Base-by-base conservation (phyloP, 2,888 invertebrate genomes). In the Melinaea marsaeus region DNA sequence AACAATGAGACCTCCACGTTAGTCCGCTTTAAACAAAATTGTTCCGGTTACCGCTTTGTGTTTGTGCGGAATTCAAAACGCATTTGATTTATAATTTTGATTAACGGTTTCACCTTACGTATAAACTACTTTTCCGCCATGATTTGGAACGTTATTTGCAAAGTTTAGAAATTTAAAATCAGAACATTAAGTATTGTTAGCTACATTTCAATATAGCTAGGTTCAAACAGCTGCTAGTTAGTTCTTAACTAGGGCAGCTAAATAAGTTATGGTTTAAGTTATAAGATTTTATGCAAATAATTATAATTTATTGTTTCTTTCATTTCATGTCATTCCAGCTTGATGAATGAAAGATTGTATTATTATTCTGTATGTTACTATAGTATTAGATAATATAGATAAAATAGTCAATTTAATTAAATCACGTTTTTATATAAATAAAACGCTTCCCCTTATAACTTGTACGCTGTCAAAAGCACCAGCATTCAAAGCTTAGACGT, bases 81-180 rank as follows among this genome's bases (percentile, higher is more conserved):
- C 47, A 64, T 62, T 64, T 64, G 62, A 64, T 67, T 67, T 67
- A 66, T 63, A 63, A 61, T 66, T 66, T 66, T 66, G 66, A 66
- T 66, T 66, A 63, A 66, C 66, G 63, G 61, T 45, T 58, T 61
- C 58, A 66, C 66, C 63, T 66, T 51, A 11, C 59, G 55, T 48
- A 63, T 59, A 59, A 63, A 63, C 58, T 59, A 63, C 59, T 62
- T 62, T 62, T 58, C 51, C 62, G 55, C 58, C 37, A 47, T 58
- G 58, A 62, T 56, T 59, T 59, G 63, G 37, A 59, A 56, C 47
- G 63, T 63, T 63, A 55, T 58, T 62, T 59, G 59, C 58, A 48
- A 57, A 58, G 56, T 56, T 63, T 58, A 59, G 58, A 32, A 42
- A 58, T 51, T 51, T 51, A 32, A 51, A 51, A 51, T 51, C 22